Percentiles rank a stretch among this genome's conserved stretches.
phyloP scores from a whole-genome alignment of 2,113 vertebrate genomes.

The Hassar affinis region DNA sequence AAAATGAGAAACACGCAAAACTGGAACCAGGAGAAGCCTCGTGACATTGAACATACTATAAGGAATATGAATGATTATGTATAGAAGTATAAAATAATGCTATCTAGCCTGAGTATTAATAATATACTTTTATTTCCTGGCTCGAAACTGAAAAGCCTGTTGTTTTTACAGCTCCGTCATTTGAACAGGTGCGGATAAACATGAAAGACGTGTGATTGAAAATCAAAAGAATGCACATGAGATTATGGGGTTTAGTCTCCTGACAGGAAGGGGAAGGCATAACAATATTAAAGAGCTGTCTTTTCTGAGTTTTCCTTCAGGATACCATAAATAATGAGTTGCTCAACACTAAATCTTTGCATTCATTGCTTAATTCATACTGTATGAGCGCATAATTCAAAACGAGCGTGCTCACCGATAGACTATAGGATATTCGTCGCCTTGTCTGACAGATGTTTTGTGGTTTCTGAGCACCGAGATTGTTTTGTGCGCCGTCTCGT shows the following conservation, averaged over 20 bases:
- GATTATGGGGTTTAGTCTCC: neutral
- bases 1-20: neutral
- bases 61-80: neutral
- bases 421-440: constrained; percentile 6
- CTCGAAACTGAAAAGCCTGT: neutral
- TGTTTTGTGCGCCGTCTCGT: neutral
- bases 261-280: neutral
- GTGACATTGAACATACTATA: too few species aligned
- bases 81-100: neutral
- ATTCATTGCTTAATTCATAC: neutral
- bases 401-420: constrained; percentile 3
- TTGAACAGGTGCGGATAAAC: neutral
- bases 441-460: constrained; percentile 10
- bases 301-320: neutral
- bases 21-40: too few species aligned
- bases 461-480: constrained; percentile 21
- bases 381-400: neutral
- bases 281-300: neutral
- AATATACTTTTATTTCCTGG: neutral
- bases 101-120: neutral
- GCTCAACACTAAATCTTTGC: neutral
- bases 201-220: neutral
- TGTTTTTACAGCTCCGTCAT: neutral
- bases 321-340: constrained; percentile 5
- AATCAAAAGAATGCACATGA: neutral